Base-by-base conservation (phyloP, 2,113 vertebrate genomes). In the Columba janthina region DNA sequence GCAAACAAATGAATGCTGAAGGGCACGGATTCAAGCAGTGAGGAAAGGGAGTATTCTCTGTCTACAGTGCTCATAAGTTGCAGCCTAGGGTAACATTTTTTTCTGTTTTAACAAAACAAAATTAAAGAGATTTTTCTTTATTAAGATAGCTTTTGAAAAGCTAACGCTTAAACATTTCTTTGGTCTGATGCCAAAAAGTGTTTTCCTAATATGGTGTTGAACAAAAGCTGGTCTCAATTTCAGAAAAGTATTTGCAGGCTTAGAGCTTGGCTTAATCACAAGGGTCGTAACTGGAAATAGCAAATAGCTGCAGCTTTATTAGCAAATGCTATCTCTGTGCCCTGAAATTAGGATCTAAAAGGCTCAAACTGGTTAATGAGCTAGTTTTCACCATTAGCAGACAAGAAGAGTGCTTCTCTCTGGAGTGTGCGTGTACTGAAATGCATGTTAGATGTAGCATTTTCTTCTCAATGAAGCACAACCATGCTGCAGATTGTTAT, bases 1-100 rank as follows among this genome's bases (percentile, higher is more conserved):
- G 99, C 99, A 74, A 98, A 95, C 96, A 99, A 99, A 87, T 99
- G 95, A 98, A 26, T 7, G 6, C 16, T 44, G 26, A 31, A 51
- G 22, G n/a, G 24, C 19, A 2, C 36, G 72, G 53, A 66, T 80
- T 76, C 60, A 65, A 36, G 65, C 89, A 54, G 13, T 0, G 9
- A 70, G 44, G 34, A 87, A 88, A n/a, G 74, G 56, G 64, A 65
- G 15, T 26, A 5, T 67, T 91, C 11, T 78, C 34, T 34, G 17
- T 85, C 32, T 5, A 16, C 22, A 31, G 66, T 11, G 15, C 20
- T 51, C 40, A 10, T 20, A 72, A 46, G 16, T 22, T 79, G 16
- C n/a, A 48, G 54, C 18, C 46, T 60, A 69, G 46, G 25, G 10
- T 12, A 50, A 56, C 11, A 2, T 9, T 14, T 38, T 46, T 60